A percentile compares a stretch with the other conserved stretches of the same genome.
Evolutionary conservation across 2,797 vertebrate genomes (phyloP).

Genomic region (Gila robusta): DNA sequence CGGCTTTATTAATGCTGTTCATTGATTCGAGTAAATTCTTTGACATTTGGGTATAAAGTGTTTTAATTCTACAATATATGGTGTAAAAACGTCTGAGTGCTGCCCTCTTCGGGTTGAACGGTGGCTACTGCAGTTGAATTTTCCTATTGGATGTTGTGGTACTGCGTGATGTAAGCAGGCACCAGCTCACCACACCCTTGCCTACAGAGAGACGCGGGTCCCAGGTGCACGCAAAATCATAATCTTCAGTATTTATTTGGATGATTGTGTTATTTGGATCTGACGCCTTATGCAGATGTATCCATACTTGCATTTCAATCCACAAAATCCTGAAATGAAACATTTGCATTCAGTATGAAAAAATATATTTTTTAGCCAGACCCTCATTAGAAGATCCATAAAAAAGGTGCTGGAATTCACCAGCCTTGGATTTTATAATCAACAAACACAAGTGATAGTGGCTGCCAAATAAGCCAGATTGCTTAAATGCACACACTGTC

Average conservation of each 20-base stretch:
- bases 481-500: background rate
- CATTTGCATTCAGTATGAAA: background rate
- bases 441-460: constrained; percentile 17
- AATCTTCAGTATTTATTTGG: background rate
- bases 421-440: background rate
- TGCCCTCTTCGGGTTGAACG: too few relatives aligned
- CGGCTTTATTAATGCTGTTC: too few relatives aligned
- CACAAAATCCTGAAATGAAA: background rate
- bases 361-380: background rate
- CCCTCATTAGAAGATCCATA: background rate
- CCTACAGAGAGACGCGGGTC: too few relatives aligned
- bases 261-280: background rate
- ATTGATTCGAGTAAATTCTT: too few relatives aligned
- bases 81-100: too few relatives aligned
- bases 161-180: too few relatives aligned
- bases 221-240: too few relatives aligned
- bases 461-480: constrained; percentile 19
- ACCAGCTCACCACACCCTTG: too few relatives aligned
- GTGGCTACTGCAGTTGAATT: too few relatives aligned
- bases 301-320: background rate
- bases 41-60: too few relatives aligned
- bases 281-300: background rate
- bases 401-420: background rate
- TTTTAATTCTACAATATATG: too few relatives aligned
- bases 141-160: too few relatives aligned